Evolutionary conservation across 2,888 invertebrate genomes (phyloP).

Genomic region (Drosophila algonquin): DNA sequence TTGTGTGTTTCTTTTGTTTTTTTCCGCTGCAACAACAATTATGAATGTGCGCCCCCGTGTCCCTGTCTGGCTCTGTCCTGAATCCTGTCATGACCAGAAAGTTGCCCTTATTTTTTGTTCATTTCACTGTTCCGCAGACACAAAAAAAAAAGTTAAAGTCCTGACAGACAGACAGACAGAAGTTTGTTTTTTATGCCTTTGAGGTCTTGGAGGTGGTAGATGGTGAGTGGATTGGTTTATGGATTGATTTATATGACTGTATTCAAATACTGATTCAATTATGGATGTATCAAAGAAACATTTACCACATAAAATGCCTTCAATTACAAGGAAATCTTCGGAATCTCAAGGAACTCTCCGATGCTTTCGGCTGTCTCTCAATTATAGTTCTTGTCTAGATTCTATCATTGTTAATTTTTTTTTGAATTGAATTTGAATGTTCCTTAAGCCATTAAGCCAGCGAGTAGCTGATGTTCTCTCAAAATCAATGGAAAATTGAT

Average conservation of each 20-base stretch:
- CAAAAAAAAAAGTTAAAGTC: slow-evolving; percentile 2
- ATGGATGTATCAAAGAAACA: background rate
- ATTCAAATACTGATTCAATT: background rate
- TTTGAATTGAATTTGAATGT: slow-evolving; percentile 36
- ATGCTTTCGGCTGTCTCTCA: background rate
- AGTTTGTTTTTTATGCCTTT: background rate
- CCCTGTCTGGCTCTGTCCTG: slow-evolving; percentile 38
- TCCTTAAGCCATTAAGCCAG: slow-evolving; percentile 2
- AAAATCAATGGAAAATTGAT: slow-evolving; percentile 45
- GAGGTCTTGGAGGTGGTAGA: background rate
- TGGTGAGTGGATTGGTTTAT: background rate
- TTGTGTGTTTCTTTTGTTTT: slow-evolving; percentile 46
- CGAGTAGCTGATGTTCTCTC: slow-evolving; percentile 14
- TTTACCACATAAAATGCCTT: background rate
- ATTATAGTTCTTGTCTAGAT: background rate
- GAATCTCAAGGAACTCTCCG: no score
- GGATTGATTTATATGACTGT: background rate
- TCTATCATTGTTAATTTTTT: no score
- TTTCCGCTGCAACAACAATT: slow-evolving; percentile 34
- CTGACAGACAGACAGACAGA: slow-evolving; percentile 9
- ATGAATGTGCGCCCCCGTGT: slow-evolving; percentile 27
- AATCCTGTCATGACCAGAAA: slow-evolving; percentile 65
- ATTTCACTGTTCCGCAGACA: slow-evolving; percentile 18
- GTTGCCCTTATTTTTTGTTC: slow-evolving; percentile 53
- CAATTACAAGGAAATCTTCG: background rate